Conservation (phyloP, 2,888 invertebrate species). For the Eilema griseolum region DNA sequence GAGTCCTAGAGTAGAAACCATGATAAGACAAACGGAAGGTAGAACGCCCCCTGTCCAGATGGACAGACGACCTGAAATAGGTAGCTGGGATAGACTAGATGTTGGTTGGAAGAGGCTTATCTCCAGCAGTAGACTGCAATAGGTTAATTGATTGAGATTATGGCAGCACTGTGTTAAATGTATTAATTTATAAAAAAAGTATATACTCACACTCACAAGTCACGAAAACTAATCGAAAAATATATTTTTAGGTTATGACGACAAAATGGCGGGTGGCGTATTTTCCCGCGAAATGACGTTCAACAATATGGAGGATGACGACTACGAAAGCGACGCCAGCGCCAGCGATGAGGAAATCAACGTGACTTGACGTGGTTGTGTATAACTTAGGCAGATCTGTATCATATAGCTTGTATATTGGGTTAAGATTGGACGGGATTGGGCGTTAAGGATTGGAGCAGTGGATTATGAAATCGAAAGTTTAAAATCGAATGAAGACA, state of each 20-base stretch:
- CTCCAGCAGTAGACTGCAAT: too few species aligned
- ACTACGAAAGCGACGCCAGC: constrained; percentile 86
- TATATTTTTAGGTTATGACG: constrained; percentile 67
- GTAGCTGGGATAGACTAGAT: too few species aligned
- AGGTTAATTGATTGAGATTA: too few species aligned
- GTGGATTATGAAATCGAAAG: neutral
- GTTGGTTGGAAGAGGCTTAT: too few species aligned
- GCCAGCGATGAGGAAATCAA: constrained; percentile 95
- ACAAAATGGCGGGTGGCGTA: constrained; percentile 71
- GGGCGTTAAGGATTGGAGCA: neutral
- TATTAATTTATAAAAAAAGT: too few species aligned
- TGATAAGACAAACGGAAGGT: too few species aligned
- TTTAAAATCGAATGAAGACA: too few species aligned
- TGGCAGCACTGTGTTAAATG: too few species aligned
- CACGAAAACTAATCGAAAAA: neutral
- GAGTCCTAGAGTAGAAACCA: too few species aligned
- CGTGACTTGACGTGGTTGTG: constrained; percentile 92
- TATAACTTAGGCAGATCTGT: constrained; percentile 38
- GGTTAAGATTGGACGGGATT: constrained; percentile 16
- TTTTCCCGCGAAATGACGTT: constrained; percentile 69
- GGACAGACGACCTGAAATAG: too few species aligned
- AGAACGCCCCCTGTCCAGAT: too few species aligned
- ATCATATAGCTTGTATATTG: constrained; percentile 45
- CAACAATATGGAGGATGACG: constrained; percentile 76
- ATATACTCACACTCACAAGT: too few species aligned